These are phyloP conservation scores for Micromussa lordhowensis DNA, from an alignment of 92 coral and sea anemone species.

Conservation along the genomic window DNA sequence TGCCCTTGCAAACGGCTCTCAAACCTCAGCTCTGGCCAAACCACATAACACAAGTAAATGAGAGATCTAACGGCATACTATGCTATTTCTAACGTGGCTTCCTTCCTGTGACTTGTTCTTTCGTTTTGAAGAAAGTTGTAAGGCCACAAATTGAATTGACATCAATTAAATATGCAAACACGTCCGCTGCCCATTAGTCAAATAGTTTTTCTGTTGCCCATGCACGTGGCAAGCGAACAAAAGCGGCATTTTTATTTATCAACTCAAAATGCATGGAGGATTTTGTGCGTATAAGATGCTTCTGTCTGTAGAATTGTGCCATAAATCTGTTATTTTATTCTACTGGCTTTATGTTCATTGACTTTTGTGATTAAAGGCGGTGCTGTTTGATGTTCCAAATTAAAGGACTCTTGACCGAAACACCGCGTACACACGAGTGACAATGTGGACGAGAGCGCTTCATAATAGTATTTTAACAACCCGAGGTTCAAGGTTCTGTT, in stretches of 20 bases:
- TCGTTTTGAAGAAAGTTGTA: conserved; percentile 4
- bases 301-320: background rate
- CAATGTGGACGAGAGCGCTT: background rate
- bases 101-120: background rate
- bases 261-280: background rate
- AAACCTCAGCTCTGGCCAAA: background rate
- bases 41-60: background rate
- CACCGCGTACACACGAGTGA: background rate
- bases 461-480: conserved; percentile 6
- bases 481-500: conserved; percentile 15
- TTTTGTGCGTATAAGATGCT: background rate
- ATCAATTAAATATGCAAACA: conserved; percentile 43
- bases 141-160: conserved; percentile 15
- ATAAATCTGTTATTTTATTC: conserved; percentile 22
- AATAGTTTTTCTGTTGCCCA: conserved; percentile 1
- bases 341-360: conserved; percentile 16
- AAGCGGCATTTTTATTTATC: background rate
- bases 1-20: background rate
- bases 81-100: conserved; percentile 16
- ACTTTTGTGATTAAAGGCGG: conserved; percentile 38
- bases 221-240: background rate
- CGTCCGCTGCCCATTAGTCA: background rate
- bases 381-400: conserved; percentile 44
- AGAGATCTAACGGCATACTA: background rate
- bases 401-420: conserved; percentile 35